These are phyloP conservation scores for Gisinianus flammeolus DNA, from an alignment of 2,888 invertebrate species.

Conservation along the genomic window DNA sequence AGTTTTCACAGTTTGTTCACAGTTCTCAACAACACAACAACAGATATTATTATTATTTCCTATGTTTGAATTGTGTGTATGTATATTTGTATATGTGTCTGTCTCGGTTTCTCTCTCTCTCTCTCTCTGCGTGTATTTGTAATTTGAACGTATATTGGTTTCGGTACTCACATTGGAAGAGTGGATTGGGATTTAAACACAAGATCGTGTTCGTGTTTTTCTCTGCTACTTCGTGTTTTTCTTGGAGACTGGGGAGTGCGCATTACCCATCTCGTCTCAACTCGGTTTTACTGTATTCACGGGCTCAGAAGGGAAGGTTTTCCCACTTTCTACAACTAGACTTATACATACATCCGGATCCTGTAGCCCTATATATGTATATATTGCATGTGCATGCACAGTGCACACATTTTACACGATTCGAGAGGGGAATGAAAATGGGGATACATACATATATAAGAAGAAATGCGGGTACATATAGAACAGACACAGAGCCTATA, in stretches of 20 bases:
- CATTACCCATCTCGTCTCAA: too few relatives aligned
- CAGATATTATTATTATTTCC: neutral
- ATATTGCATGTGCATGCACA: too few relatives aligned
- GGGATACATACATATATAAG: neutral
- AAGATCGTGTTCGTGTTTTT: slow-evolving; percentile 9
- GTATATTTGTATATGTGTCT: neutral
- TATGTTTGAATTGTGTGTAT: neutral
- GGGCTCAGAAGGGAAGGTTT: too few relatives aligned
- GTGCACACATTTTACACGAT: neutral
- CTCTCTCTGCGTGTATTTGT: too few relatives aligned
- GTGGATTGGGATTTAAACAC: slow-evolving; percentile 20
- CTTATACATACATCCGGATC: too few relatives aligned
- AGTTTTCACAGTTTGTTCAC: neutral
- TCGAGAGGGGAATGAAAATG: neutral
- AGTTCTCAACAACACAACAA: too few relatives aligned
- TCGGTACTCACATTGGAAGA: neutral
- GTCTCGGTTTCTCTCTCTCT: too few relatives aligned
- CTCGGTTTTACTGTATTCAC: too few relatives aligned
- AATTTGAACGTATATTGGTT: too few relatives aligned
- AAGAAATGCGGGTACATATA: too few relatives aligned
- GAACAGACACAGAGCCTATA: too few relatives aligned
- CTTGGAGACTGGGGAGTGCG: neutral
- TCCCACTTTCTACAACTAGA: neutral
- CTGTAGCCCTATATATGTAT: too few relatives aligned
- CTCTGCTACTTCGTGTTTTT: neutral